Percentiles rank a stretch among this genome's conserved stretches.
Conservation (phyloP, 1,140 invertebrate genomes). For the Aricia agestis region DNA sequence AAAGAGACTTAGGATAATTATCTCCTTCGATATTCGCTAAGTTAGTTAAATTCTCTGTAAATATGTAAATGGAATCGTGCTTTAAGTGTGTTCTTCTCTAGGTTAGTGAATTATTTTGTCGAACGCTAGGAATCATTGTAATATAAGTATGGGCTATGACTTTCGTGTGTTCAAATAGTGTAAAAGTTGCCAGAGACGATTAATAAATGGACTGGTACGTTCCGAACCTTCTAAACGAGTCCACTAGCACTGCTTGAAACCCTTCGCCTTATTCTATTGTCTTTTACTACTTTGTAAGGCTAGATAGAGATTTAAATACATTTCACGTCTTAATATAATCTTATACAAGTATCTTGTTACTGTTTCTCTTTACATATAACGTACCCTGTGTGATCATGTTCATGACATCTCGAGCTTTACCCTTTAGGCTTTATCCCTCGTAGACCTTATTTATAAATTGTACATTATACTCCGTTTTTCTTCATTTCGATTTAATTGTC, state of each 20-base stretch:
- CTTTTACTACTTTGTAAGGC: conserved; percentile 26
- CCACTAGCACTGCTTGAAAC: conserved; percentile 28
- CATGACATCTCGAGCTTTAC: conserved; percentile 46
- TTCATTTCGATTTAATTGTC: too few species aligned
- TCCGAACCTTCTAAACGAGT: conserved; percentile 15
- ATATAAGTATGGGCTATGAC: conserved; percentile 14
- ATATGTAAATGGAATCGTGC: conserved; percentile 72
- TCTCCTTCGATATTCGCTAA: conserved; percentile 19
- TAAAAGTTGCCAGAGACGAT: neutral
- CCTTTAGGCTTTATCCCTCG: conserved; percentile 43
- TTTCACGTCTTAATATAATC: conserved; percentile 14
- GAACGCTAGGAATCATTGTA: conserved; percentile 27
- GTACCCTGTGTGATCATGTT: conserved; percentile 26
- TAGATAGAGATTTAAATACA: conserved; percentile 27
- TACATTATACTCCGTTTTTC: conserved; percentile 25
- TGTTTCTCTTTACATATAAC: conserved; percentile 23
- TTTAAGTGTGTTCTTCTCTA: conserved; percentile 67
- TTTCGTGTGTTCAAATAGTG: conserved; percentile 7
- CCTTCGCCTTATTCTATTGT: conserved; percentile 30
- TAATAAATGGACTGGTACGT: conserved; percentile 14
- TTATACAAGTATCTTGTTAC: conserved; percentile 18
- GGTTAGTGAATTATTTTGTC: conserved; percentile 39
- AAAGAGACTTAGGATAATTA: neutral
- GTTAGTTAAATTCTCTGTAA: conserved; percentile 41
- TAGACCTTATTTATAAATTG: conserved; percentile 23